Evolutionary conservation across 2,797 vertebrate species (phyloP).

Genomic region (Nasua narica): DNA sequence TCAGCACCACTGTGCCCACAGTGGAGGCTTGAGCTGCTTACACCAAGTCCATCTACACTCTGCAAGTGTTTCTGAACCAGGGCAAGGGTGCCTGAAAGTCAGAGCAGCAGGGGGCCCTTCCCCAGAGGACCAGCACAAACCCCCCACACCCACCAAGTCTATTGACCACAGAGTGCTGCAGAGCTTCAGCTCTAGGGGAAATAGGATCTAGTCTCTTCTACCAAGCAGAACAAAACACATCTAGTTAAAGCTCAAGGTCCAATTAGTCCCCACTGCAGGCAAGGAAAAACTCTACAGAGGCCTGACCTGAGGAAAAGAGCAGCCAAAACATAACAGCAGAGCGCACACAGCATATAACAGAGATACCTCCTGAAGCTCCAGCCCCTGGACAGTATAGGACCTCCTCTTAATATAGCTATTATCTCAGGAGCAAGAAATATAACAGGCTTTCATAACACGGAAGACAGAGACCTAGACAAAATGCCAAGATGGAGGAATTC

Average conservation of each 20-base stretch:
- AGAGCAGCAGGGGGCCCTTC: neutral
- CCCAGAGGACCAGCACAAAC: neutral
- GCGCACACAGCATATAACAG: neutral
- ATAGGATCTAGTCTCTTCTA: neutral
- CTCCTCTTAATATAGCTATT: neutral
- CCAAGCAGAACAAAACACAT: neutral
- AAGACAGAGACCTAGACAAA: neutral
- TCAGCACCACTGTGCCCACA: neutral
- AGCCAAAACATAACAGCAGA: neutral
- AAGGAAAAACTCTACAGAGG: neutral
- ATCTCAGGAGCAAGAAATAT: neutral
- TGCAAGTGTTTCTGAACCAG: neutral
- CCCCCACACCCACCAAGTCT: neutral
- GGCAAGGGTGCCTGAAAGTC: neutral
- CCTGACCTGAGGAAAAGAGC: neutral
- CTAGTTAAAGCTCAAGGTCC: neutral
- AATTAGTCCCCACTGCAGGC: neutral
- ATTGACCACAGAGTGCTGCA: neutral
- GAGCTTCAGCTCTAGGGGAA: neutral
- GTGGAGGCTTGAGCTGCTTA: neutral
- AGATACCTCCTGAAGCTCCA: neutral
- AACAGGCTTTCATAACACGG: neutral
- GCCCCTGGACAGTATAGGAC: neutral
- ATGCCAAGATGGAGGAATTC: neutral
- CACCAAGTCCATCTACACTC: neutral